Evolutionary conservation across 2,113 vertebrate species (phyloP).

Genomic region (Mugil cephalus): DNA sequence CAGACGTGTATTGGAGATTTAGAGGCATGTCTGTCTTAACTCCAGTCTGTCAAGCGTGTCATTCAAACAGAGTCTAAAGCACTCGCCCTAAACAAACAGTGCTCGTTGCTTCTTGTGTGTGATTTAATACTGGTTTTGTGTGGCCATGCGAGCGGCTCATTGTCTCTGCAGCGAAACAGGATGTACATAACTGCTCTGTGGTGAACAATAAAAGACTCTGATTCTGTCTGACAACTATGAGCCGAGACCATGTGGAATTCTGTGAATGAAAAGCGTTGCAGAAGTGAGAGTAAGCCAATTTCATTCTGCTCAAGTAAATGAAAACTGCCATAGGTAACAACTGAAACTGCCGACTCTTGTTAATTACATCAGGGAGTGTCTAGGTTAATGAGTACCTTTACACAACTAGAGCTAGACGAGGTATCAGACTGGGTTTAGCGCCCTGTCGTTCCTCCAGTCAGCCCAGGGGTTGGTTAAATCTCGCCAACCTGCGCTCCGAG

Average conservation of each 20-base stretch:
- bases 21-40: neutral
- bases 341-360: constrained; percentile 8
- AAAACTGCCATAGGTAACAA: constrained; percentile 11
- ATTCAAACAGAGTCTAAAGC: neutral
- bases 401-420: constrained; percentile 9
- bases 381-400: constrained; percentile 23
- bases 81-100: neutral
- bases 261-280: constrained; percentile 21
- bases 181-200: constrained; percentile 4
- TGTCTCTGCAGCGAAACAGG: constrained; percentile 19
- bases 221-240: constrained; percentile 4
- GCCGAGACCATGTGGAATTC: constrained; percentile 26
- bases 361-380: constrained; percentile 28
- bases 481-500: neutral
- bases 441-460: neutral
- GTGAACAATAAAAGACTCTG: neutral
- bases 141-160: neutral
- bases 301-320: neutral
- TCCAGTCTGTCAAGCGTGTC: neutral
- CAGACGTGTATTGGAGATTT: constrained; percentile 25
- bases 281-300: neutral
- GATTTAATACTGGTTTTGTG: constrained; percentile 2
- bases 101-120: neutral
- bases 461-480: constrained; percentile 21
- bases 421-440: constrained; percentile 27